Evolutionary conservation across 2,797 vertebrate genomes (phyloP).

Genomic region (Myotis findleyi): DNA sequence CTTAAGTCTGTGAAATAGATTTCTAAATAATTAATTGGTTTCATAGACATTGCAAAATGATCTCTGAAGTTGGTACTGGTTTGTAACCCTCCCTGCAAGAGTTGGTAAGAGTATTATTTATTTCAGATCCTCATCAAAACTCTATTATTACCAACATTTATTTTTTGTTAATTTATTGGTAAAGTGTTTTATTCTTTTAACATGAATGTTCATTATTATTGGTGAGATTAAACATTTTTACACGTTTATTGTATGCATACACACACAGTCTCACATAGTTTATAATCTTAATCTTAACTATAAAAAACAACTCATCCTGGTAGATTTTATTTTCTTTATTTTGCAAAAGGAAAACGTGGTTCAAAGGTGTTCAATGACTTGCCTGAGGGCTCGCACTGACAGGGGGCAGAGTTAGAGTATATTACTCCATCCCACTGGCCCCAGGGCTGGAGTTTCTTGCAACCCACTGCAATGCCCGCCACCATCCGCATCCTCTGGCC

Average conservation of each 20-base stretch:
- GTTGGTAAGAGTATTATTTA: neutral
- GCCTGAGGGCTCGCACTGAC: neutral
- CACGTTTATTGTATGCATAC: neutral
- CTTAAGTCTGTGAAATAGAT: neutral
- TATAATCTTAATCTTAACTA: neutral
- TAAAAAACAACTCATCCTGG: neutral
- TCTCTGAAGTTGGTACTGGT: neutral
- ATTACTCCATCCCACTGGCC: neutral
- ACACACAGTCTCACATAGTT: neutral
- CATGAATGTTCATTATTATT: neutral
- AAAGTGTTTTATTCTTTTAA: neutral
- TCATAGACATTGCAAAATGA: neutral
- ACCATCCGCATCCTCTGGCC: neutral
- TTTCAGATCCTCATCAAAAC: neutral
- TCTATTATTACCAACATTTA: neutral
- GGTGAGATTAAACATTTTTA: neutral
- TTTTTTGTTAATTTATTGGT: neutral
- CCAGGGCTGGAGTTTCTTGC: neutral
- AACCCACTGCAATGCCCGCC: fast-evolving
- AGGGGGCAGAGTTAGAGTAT: neutral
- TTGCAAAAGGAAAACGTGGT: neutral
- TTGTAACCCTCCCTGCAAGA: neutral
- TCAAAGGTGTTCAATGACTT: neutral
- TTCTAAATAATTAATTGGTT: neutral
- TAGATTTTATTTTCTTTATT: neutral